These are phyloP conservation scores for Decapterus maruadsi DNA, from an alignment of 2,797 vertebrate genomes.

Conservation along the genomic window DNA sequence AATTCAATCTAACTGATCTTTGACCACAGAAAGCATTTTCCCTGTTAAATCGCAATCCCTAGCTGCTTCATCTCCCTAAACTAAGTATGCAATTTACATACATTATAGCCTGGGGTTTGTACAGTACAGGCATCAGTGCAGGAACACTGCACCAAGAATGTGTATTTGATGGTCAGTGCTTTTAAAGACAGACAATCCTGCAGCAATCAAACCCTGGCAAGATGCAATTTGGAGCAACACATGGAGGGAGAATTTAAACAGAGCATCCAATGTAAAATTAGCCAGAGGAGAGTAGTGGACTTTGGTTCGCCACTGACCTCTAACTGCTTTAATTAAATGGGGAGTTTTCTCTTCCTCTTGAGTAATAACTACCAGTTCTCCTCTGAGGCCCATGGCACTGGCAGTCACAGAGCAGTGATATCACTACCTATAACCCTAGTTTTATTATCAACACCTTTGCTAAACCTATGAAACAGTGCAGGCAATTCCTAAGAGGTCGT, in stretches of 20 bases:
- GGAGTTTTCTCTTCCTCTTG: slow-evolving; percentile 76
- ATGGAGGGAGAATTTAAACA: slow-evolving; percentile 68
- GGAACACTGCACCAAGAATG: slow-evolving; percentile 41
- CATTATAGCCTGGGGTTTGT: slow-evolving; percentile 72
- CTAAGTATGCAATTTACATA: slow-evolving; percentile 85
- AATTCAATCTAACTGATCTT: slow-evolving; percentile 85
- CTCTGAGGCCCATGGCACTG: slow-evolving; percentile 52
- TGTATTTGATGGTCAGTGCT: slow-evolving; percentile 65
- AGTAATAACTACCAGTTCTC: slow-evolving; percentile 76
- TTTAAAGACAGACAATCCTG: slow-evolving; percentile 65
- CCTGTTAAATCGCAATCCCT: slow-evolving; percentile 82
- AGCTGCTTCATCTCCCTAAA: slow-evolving; percentile 77
- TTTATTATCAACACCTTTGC: slow-evolving; percentile 57
- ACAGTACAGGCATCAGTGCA: slow-evolving; percentile 40
- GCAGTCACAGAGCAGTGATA: slow-evolving; percentile 58
- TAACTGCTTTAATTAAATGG: slow-evolving; percentile 81
- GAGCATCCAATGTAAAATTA: slow-evolving; percentile 72
- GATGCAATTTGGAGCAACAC: slow-evolving; percentile 76
- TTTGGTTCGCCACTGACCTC: slow-evolving; percentile 75
- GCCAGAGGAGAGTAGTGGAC: slow-evolving; percentile 71
- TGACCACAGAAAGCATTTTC: slow-evolving; percentile 81
- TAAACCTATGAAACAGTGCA: slow-evolving; percentile 50
- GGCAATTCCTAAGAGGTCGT: slow-evolving; percentile 33
- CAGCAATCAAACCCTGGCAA: slow-evolving; percentile 71
- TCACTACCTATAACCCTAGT: slow-evolving; percentile 61